Conservation (phyloP, 2,888 invertebrate genomes). For the Drosophila villosipedis region DNA sequence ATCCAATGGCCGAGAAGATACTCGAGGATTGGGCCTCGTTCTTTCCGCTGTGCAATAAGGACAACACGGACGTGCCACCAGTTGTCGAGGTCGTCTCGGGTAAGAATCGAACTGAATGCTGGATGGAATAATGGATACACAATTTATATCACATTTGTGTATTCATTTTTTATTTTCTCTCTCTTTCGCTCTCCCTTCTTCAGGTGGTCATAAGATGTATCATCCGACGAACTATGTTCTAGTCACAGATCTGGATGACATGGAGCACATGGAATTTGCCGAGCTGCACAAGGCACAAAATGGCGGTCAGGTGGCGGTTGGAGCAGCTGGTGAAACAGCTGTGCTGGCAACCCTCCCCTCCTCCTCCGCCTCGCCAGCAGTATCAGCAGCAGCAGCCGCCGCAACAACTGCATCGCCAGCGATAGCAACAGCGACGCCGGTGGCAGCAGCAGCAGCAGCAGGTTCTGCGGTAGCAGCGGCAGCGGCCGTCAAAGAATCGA, state of each 20-base stretch:
- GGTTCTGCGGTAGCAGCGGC: conserved; percentile 42
- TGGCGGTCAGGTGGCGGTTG: conserved; percentile 23
- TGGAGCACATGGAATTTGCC: conserved; percentile 84
- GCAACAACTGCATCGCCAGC: conserved; percentile 37
- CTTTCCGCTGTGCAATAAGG: conserved; percentile 92
- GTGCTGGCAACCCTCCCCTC: conserved; percentile 47
- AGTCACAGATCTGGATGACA: conserved; percentile 93
- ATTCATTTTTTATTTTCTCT: not conserved
- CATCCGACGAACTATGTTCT: conserved; percentile 98
- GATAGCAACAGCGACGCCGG: conserved; percentile 42
- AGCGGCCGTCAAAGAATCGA: conserved; percentile 62
- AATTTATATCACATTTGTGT: not conserved
- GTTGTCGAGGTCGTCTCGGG: conserved; percentile 87
- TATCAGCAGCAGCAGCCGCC: conserved; percentile 44
- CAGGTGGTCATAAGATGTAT: conserved; percentile 96
- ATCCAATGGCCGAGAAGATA: conserved; percentile 91
- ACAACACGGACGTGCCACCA: conserved; percentile 86
- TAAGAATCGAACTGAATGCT: conserved; percentile 44
- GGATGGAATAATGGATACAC: not conserved
- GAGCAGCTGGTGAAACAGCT: conserved; percentile 40
- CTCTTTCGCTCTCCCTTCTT: not conserved
- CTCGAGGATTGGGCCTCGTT: conserved; percentile 98
- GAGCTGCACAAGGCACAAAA: conserved; percentile 71
- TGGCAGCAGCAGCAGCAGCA: conserved; percentile 20
- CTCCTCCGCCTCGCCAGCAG: conserved; percentile 15